These are phyloP conservation scores for Bombus waltoni DNA, from an alignment of 1,140 invertebrate genomes.

Conservation along the genomic window DNA sequence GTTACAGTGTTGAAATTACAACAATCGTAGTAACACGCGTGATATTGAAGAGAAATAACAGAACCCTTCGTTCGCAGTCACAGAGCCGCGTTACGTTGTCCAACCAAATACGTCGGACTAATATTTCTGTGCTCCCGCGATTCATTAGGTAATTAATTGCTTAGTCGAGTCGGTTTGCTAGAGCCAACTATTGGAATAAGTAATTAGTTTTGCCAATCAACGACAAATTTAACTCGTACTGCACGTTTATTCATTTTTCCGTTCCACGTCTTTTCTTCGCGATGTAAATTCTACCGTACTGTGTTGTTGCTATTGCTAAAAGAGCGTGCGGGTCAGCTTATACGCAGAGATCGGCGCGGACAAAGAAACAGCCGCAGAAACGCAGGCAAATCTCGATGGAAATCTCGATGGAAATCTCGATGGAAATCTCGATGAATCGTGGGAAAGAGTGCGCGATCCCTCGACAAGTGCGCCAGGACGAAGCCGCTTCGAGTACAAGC, in stretches of 20 bases:
- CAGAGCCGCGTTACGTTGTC: too few species aligned
- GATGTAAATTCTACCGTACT: not conserved
- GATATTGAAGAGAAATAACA: not conserved
- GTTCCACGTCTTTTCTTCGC: not conserved
- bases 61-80: not conserved
- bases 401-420: too few species aligned
- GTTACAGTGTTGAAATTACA: too few species aligned
- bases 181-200: not conserved
- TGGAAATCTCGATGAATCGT: too few species aligned
- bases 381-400: too few species aligned
- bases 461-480: too few species aligned
- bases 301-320: not conserved
- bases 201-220: not conserved
- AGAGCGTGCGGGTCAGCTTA: too few species aligned
- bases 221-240: not conserved
- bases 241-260: too few species aligned
- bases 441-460: too few species aligned
- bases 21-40: not conserved
- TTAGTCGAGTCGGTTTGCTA: not conserved
- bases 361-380: too few species aligned
- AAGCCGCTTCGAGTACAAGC: too few species aligned
- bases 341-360: too few species aligned
- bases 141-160: not conserved
- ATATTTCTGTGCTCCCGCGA: not conserved
- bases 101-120: not conserved